phyloP scores from a whole-genome alignment of 2,113 vertebrate genomes.

The Eurystomus gularis region DNA sequence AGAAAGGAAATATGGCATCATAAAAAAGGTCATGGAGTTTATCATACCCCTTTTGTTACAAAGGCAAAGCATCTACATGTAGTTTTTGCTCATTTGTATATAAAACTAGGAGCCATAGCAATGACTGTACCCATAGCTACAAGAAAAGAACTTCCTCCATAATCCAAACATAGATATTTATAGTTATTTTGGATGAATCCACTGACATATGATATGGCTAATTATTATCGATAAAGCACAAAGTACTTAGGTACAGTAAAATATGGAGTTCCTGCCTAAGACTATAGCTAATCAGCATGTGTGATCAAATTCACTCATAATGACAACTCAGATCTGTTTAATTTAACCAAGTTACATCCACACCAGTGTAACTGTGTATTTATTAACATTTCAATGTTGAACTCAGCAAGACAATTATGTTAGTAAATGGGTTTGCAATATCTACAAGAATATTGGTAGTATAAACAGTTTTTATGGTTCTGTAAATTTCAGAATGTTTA shows the following conservation, averaged over 20 bases:
- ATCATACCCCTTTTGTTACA: constrained; percentile 7
- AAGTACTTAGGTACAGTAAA: not conserved
- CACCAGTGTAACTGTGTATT: constrained; percentile 15
- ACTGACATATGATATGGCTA: not conserved
- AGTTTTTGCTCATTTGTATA: constrained; percentile 36
- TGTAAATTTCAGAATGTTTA: not conserved
- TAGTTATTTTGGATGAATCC: constrained; percentile 19
- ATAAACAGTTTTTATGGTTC: not conserved
- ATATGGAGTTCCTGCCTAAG: not conserved
- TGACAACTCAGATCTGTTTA: constrained; percentile 31
- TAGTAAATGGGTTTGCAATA: not conserved
- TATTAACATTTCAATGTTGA: constrained; percentile 44
- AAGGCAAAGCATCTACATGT: constrained; percentile 11
- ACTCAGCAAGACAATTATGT: not conserved
- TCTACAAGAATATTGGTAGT: not conserved
- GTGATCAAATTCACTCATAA: constrained; percentile 6
- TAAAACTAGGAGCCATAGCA: constrained; percentile 40
- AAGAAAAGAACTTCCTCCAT: constrained; percentile 34
- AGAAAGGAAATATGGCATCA: constrained; percentile 9
- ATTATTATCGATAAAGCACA: not conserved
- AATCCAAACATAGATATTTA: not conserved
- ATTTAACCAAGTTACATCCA: constrained; percentile 49
- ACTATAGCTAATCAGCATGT: not conserved
- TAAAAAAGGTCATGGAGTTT: not conserved
- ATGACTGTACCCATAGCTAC: constrained; percentile 33